These are phyloP conservation scores for Holothuria leucospilota DNA, from an alignment of 53 echinoderm and acorn worm genomes.

Conservation along the genomic window DNA sequence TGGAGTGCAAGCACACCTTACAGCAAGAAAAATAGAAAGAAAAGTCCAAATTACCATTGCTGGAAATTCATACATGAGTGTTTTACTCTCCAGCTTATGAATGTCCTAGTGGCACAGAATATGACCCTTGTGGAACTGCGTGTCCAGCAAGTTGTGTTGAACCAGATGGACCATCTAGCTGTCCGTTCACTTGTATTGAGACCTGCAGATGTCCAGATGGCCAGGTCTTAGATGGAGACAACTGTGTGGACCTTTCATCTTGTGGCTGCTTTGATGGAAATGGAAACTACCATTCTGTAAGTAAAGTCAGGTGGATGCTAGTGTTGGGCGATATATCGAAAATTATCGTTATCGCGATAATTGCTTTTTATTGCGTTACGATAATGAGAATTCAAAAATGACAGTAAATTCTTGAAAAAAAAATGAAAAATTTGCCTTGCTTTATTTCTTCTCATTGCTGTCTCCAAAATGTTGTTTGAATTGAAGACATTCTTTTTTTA, in stretches of 20 bases:
- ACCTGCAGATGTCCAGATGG: conserved; percentile 80
- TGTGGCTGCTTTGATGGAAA: conserved; percentile 63
- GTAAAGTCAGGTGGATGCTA: background rate
- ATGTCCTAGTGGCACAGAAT: conserved; percentile 49
- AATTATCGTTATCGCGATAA: no score
- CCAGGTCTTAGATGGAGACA: conserved; percentile 68
- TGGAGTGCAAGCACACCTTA: background rate
- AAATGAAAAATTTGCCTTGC: no score
- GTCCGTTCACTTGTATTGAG: conserved; percentile 69
- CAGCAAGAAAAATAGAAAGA: no score
- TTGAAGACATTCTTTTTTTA: no score
- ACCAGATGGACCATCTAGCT: conserved; percentile 37
- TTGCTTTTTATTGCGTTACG: no score
- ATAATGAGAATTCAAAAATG: no score
- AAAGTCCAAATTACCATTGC: background rate
- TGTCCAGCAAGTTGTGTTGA: conserved; percentile 73
- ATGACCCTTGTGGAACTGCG: conserved; percentile 66
- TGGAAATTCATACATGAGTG: background rate
- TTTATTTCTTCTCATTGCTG: no score
- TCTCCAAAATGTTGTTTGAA: no score
- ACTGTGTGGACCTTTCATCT: conserved; percentile 57
- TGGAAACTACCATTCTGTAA: conserved; percentile 52
- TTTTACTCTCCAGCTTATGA: conserved; percentile 25
- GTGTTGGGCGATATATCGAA: no score
- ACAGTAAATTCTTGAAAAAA: no score